phyloP scores from a whole-genome alignment of 2,888 invertebrate species.

The Melolontha melolontha region DNA sequence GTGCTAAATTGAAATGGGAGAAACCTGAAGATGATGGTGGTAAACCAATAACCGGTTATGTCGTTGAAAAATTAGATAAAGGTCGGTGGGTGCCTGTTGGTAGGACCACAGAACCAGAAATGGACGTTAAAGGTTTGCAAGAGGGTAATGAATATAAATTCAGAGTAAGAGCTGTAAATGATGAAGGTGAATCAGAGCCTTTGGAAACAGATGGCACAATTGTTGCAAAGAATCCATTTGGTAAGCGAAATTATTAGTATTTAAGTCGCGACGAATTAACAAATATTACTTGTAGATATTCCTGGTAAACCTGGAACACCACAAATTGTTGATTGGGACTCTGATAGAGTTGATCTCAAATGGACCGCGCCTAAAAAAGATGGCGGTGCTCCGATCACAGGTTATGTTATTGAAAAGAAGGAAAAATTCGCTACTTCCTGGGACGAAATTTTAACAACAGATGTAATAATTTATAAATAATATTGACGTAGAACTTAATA shows the following conservation, averaged over 20 bases:
- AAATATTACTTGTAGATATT: no score
- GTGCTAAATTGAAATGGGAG: conserved; percentile 92
- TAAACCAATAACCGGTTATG: conserved; percentile 91
- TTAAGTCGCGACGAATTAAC: no score
- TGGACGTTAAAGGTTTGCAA: conserved; percentile 89
- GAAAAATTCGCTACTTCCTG: conserved; percentile 81
- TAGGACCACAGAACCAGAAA: conserved; percentile 85
- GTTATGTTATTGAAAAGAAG: conserved; percentile 91
- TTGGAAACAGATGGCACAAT: conserved; percentile 90
- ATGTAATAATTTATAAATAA: conserved; percentile 66
- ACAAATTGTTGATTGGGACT: conserved; percentile 89
- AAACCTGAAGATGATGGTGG: conserved; percentile 97
- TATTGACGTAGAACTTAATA: not conserved
- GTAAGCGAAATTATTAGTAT: conserved; percentile 62
- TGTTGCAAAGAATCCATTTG: conserved; percentile 96
- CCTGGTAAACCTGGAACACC: conserved; percentile 91
- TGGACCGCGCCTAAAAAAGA: conserved; percentile 84
- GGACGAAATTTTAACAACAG: conserved; percentile 84
- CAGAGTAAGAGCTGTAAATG: conserved; percentile 92
- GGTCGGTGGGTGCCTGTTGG: conserved; percentile 96
- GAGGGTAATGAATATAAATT: conserved; percentile 96
- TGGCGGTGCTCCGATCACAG: conserved; percentile 85
- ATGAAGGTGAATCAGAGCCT: conserved; percentile 96
- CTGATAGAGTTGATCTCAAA: conserved; percentile 86
- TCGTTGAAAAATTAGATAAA: conserved; percentile 93